Evolutionary conservation across 30 jellyfish, hydroid and myxozoan genomes (phyloP), one percentile per base, ranked within the genome.

Genomic region (Cassiopea andromeda): DNA sequence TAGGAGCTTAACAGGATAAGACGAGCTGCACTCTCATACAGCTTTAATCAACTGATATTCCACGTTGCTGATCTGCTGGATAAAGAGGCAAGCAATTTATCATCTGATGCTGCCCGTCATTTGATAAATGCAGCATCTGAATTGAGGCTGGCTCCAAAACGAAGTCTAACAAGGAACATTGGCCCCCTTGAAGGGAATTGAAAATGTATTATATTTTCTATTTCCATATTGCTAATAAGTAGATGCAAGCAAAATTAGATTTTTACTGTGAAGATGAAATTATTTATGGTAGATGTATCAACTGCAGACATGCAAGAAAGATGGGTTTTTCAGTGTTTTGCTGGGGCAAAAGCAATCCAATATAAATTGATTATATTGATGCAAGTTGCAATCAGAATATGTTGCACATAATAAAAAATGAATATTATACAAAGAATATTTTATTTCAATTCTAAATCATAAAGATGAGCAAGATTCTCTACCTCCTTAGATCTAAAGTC

Each of bases 81-180:
- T 48, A 84, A 85, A 48, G 98, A 93, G 94, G 98, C 97, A 2
- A 76, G 85, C 44, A 77, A 77, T 78, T 44, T 88, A 64, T 81
- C 94, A 60, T 73, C 83, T 60, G 98, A 89, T 17, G 94, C 80
- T 75, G 81, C 92, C 0, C 89, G 89, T 27, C 97, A 93, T 75
- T 78, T 93, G 75, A 69, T 92, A 46, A 92, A 89, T 84, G 98
- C 94, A 61, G 98, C 98, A n/a, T 87, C 94, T 59, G 98, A 91
- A 19, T 27, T 93, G 78, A 87, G 98, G 71, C 74, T 81, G 69
- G 98, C 98, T n/a, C 95, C 98, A 60, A 79, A 88, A 64, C 64
- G 98, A 77, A 94, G 87, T 49, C 77, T 89, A 7, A 84, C 71
- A 50, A 89, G 92, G 82, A 93, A 93, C 61, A 93, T 93, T 49